Percentiles rank a stretch among this genome's conserved stretches.
Evolutionary conservation across 2,888 invertebrate genomes (phyloP).

Genomic region (Eristalinus aeneus): DNA sequence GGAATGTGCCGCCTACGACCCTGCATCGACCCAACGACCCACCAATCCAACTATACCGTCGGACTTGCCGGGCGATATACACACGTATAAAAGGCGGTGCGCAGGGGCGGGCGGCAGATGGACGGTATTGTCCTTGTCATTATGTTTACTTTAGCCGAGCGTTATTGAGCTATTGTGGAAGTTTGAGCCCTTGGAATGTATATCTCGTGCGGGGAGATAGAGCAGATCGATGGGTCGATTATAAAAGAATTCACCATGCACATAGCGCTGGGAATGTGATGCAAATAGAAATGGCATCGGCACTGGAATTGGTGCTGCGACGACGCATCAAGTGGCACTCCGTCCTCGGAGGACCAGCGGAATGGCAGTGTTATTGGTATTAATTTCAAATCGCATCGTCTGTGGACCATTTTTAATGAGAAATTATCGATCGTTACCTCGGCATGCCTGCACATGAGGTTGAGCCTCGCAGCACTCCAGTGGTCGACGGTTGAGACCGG

Average conservation of each 20-base stretch:
- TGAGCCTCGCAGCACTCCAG: not conserved
- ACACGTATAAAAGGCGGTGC: not conserved
- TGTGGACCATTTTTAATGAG: conserved; percentile 34
- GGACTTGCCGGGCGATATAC: not conserved
- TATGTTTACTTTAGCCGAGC: conserved; percentile 50
- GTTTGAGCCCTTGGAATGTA: conserved; percentile 29
- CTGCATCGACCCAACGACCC: conserved; percentile 17
- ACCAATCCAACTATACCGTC: not conserved
- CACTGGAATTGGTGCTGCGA: not conserved
- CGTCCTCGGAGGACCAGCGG: not conserved
- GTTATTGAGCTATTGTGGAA: conserved; percentile 50
- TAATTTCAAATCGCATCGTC: conserved; percentile 48
- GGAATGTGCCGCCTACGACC: conserved; percentile 45
- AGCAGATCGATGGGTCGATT: conserved; percentile 19
- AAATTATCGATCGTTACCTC: conserved; percentile 49
- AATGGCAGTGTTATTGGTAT: conserved; percentile 31
- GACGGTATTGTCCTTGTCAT: conserved; percentile 40
- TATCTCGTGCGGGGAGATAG: conserved; percentile 8
- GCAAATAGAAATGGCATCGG: conserved; percentile 8
- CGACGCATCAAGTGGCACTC: not conserved
- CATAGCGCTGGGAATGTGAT: conserved; percentile 20
- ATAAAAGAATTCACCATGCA: conserved; percentile 23
- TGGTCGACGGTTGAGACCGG: not conserved
- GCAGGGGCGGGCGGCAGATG: not conserved
- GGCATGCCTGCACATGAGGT: conserved; percentile 39